These are phyloP conservation scores for Schlechtendalia chinensis DNA, from an alignment of 1,140 invertebrate genomes.

Conservation along the genomic window DNA sequence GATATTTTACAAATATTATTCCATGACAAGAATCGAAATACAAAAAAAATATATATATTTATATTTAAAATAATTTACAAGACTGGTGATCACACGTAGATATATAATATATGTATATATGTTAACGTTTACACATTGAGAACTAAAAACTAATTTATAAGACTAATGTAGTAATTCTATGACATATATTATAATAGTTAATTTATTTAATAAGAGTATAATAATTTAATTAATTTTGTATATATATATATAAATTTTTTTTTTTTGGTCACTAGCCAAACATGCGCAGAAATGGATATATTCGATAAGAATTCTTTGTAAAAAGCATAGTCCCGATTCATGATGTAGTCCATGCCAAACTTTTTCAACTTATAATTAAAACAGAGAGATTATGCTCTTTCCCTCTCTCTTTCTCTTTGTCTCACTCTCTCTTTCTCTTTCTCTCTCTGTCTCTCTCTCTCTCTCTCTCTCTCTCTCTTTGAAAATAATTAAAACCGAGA, in stretches of 20 bases:
- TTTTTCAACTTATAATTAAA: constrained; percentile 48
- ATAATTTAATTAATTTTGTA: not conserved
- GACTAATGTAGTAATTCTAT: not conserved
- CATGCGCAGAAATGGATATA: not conserved
- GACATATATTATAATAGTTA: not conserved
- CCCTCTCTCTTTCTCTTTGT: too few relatives aligned
- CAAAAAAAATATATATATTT: too few relatives aligned
- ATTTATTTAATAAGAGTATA: not conserved
- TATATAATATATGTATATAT: not conserved
- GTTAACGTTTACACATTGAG: too few relatives aligned
- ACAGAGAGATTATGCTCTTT: constrained; percentile 24
- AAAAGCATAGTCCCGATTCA: not conserved
- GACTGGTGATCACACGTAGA: not conserved
- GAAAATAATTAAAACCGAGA: constrained; percentile 41
- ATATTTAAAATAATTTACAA: too few relatives aligned
- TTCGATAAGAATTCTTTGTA: constrained; percentile 16
- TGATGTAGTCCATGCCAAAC: constrained; percentile 30
- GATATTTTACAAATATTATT: too few relatives aligned
- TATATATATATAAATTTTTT: too few relatives aligned
- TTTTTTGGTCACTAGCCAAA: not conserved
- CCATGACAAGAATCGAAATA: too few relatives aligned
- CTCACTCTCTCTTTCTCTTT: too few relatives aligned
- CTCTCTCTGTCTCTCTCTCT: too few relatives aligned
- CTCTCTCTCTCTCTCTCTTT: not conserved
- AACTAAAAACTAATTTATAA: too few relatives aligned